Evolutionary conservation across 2,888 invertebrate species (phyloP).

Genomic region (Herminia tarsipennalis): DNA sequence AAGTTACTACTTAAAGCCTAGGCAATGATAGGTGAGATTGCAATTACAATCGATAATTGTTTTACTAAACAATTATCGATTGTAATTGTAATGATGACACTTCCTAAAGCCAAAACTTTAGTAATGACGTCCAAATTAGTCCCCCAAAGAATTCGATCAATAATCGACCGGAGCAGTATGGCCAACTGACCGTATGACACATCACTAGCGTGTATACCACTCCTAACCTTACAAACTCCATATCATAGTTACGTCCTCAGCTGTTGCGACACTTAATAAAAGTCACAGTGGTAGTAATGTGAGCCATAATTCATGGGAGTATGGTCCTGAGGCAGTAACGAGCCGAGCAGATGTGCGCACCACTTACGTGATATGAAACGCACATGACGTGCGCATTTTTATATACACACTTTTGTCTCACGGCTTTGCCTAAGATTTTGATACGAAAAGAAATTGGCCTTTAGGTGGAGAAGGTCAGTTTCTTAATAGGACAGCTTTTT

Average conservation of each 20-base stretch:
- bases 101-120: no score
- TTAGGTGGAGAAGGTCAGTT: no score
- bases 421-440: slow-evolving; percentile 1
- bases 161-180: no score
- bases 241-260: slow-evolving; percentile 13
- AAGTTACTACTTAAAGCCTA: no score
- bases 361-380: slow-evolving; percentile 42
- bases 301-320: slow-evolving; percentile 41
- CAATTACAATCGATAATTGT: no score
- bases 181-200: neutral
- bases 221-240: neutral
- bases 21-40: no score
- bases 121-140: no score
- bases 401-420: slow-evolving; percentile 29
- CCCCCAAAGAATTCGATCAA: no score
- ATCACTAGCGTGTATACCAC: neutral
- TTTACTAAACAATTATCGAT: no score
- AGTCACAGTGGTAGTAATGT: slow-evolving; percentile 42
- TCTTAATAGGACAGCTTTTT: no score
- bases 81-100: no score
- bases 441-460: neutral
- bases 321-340: slow-evolving; percentile 44
- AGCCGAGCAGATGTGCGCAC: slow-evolving; percentile 48
- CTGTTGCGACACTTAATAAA: slow-evolving; percentile 42
- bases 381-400: slow-evolving; percentile 40